phyloP scores from a whole-genome alignment of 2,113 vertebrate genomes.

The Mustela lutreola region DNA sequence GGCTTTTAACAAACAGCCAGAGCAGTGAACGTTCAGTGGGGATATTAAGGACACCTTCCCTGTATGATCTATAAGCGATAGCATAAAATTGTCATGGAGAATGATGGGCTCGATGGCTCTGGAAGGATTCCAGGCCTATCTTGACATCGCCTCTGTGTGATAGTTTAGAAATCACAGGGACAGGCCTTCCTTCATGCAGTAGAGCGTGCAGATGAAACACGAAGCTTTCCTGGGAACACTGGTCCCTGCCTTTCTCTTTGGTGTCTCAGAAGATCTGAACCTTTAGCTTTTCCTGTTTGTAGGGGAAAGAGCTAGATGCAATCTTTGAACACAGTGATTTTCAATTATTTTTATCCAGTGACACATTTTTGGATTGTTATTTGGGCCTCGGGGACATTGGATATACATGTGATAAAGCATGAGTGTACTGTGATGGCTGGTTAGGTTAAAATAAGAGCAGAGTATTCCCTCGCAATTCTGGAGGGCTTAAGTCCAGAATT shows the following conservation, averaged over 20 bases:
- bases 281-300: neutral
- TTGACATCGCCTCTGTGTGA: neutral
- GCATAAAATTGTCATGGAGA: neutral
- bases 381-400: neutral
- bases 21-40: constrained; percentile 20
- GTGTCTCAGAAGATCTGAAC: neutral
- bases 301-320: neutral
- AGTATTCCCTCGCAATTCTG: neutral
- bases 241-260: neutral
- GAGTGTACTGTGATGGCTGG: neutral
- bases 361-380: neutral
- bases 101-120: constrained; percentile 25
- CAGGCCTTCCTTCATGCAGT: neutral
- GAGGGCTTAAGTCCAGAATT: neutral
- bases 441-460: neutral
- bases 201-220: neutral
- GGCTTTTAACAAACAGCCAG: constrained; percentile 28
- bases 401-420: neutral
- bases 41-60: constrained; percentile 34
- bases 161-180: constrained; percentile 21
- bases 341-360: neutral
- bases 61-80: neutral
- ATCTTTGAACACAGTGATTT: neutral
- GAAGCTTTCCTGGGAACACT: neutral
- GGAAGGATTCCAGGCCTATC: constrained; percentile 4